Conservation (phyloP, 2,113 vertebrate genomes). For the Brachyhypopomus gauderio region DNA sequence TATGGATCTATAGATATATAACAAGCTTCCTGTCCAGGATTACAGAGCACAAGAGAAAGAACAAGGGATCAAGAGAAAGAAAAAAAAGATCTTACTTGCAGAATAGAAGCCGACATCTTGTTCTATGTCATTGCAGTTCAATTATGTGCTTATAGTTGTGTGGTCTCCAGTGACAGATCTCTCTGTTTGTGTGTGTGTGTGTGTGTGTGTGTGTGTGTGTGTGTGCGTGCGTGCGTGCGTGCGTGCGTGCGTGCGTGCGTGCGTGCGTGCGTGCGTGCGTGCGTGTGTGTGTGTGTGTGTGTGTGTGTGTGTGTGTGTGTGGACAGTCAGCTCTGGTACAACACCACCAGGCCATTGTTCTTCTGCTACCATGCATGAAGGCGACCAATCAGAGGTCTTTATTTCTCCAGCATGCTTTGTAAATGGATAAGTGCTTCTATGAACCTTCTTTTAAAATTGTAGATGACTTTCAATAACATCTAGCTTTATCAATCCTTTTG, state of each 20-base stretch:
- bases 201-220: conserved; percentile 34
- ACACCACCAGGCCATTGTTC: conserved; percentile 43
- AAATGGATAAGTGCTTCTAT: conserved; percentile 49
- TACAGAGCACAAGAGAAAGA: conserved; percentile 33
- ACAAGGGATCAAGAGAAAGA: conserved; percentile 24
- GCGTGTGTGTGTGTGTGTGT: not conserved
- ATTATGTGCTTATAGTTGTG: conserved; percentile 22
- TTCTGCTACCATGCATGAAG: conserved; percentile 35
- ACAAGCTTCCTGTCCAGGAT: conserved; percentile 52
- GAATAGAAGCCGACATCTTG: conserved; percentile 14
- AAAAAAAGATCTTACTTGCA: conserved; percentile 4
- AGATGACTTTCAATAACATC: conserved; percentile 33
- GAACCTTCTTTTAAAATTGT: conserved; percentile 42
- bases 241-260: not conserved
- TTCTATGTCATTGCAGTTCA: conserved; percentile 34
- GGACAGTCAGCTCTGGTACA: conserved; percentile 28
- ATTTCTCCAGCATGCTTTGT: conserved; percentile 42
- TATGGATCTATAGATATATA: conserved; percentile 69
- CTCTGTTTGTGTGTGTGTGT: not conserved
- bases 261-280: conserved; percentile 11
- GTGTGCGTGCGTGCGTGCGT: no score
- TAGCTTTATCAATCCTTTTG: conserved; percentile 3
- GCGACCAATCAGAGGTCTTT: conserved; percentile 42
- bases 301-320: conserved; percentile 32
- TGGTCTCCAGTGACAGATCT: conserved; percentile 25